These are phyloP conservation scores for Typhlichthys eigenmanni DNA, from an alignment of 2,797 vertebrate genomes.

Conservation along the genomic window DNA sequence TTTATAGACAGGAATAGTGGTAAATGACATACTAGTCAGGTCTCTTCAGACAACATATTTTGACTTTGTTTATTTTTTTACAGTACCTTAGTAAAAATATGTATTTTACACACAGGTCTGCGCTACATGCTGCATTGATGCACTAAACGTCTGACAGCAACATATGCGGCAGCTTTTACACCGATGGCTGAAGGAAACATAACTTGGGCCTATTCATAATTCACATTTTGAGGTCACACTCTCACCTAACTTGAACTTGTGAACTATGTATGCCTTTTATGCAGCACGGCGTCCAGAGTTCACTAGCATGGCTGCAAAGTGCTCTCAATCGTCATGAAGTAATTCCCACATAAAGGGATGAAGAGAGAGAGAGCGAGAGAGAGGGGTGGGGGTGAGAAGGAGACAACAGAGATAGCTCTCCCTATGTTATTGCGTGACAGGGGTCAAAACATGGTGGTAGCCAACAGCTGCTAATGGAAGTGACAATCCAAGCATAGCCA, in stretches of 20 bases:
- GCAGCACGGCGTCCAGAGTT: slow-evolving; percentile 40
- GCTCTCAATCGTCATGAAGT: slow-evolving; percentile 21
- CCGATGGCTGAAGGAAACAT: too few relatives aligned
- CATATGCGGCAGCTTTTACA: too few relatives aligned
- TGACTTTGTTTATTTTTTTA: too few relatives aligned
- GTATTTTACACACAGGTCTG: too few relatives aligned
- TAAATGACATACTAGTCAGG: too few relatives aligned
- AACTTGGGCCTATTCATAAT: slow-evolving; percentile 32
- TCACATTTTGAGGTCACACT: slow-evolving; percentile 25
- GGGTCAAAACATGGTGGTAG: slow-evolving; percentile 24
- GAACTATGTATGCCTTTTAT: slow-evolving; percentile 31
- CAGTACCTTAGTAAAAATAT: too few relatives aligned
- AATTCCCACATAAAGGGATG: neutral
- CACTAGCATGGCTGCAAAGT: slow-evolving; percentile 40
- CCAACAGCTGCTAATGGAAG: slow-evolving; percentile 44
- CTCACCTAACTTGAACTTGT: slow-evolving; percentile 29
- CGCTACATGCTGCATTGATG: too few relatives aligned
- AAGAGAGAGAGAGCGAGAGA: neutral
- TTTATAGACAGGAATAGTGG: too few relatives aligned
- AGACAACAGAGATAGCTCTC: neutral
- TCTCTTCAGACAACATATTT: too few relatives aligned
- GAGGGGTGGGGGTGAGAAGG: neutral
- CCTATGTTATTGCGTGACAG: slow-evolving; percentile 29
- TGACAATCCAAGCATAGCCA: slow-evolving; percentile 5
- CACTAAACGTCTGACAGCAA: too few relatives aligned